Percentiles rank a stretch among this genome's conserved stretches.
Evolutionary conservation across 2,113 vertebrate genomes (phyloP).

Genomic region (Amblyornis subalaris): DNA sequence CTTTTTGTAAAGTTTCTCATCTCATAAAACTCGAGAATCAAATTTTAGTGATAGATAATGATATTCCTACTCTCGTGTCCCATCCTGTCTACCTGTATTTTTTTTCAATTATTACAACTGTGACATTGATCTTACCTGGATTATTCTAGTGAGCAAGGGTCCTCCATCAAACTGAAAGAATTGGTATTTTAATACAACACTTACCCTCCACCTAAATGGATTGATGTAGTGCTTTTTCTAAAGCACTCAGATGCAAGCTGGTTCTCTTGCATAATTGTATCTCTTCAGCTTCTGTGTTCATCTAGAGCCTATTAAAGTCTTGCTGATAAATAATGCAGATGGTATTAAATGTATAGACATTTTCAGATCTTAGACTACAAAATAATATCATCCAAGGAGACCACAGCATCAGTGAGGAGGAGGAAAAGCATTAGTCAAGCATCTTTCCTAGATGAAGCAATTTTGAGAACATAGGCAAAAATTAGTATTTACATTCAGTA

Average conservation of each 20-base stretch:
- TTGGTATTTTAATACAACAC: neutral
- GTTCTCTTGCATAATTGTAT: neutral
- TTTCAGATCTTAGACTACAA: neutral
- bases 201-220: neutral
- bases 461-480: neutral
- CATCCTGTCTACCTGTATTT: neutral
- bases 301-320: neutral
- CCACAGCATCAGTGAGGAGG: neutral
- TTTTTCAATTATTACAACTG: neutral
- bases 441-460: neutral
- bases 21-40: neutral
- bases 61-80: neutral
- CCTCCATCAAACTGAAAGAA: neutral
- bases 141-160: neutral
- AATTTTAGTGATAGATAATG: neutral
- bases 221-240: neutral
- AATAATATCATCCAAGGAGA: neutral
- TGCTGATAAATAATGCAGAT: conserved; percentile 10
- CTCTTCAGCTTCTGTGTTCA: neutral
- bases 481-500: neutral
- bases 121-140: neutral
- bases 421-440: neutral
- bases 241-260: neutral
- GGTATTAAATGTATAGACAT: neutral
- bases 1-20: neutral